Conservation (phyloP, 2,797 vertebrate genomes). For the Carapus acus region DNA sequence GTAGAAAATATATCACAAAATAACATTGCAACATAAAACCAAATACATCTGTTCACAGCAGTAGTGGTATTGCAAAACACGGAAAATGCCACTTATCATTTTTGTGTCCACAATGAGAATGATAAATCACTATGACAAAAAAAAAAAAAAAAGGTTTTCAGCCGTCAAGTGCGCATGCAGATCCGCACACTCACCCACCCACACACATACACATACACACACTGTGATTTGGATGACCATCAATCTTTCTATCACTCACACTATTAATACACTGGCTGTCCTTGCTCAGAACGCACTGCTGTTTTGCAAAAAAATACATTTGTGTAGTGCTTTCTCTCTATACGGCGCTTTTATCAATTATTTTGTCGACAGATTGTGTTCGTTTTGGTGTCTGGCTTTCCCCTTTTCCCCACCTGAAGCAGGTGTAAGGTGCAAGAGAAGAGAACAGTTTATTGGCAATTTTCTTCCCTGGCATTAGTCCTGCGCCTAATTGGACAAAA, state of each 20-base stretch:
- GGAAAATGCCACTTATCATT: no score
- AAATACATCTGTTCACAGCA: no score
- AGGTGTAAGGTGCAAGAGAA: conserved; percentile 18
- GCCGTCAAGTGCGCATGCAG: no score
- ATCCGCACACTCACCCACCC: no score
- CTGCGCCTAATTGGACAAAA: conserved; percentile 63
- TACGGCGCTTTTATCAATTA: conserved; percentile 31
- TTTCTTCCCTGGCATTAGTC: conserved; percentile 55
- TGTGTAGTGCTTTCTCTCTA: conserved; percentile 24
- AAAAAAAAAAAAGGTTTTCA: background rate
- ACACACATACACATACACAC: no score
- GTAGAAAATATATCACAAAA: no score
- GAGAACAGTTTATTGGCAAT: conserved; percentile 49
- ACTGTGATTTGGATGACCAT: conserved; percentile 6
- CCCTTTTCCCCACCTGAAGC: conserved; percentile 33
- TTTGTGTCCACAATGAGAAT: no score
- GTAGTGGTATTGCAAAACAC: no score
- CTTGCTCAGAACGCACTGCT: conserved; percentile 14
- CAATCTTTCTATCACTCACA: background rate
- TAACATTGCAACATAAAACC: no score
- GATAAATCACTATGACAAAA: no score
- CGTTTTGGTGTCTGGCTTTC: conserved; percentile 32
- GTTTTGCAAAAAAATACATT: background rate
- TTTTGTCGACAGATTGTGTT: conserved; percentile 15
- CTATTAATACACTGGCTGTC: conserved; percentile 12